Evolutionary conservation across 2,113 vertebrate genomes (phyloP).

Genomic region (Platysternon megacephalum): DNA sequence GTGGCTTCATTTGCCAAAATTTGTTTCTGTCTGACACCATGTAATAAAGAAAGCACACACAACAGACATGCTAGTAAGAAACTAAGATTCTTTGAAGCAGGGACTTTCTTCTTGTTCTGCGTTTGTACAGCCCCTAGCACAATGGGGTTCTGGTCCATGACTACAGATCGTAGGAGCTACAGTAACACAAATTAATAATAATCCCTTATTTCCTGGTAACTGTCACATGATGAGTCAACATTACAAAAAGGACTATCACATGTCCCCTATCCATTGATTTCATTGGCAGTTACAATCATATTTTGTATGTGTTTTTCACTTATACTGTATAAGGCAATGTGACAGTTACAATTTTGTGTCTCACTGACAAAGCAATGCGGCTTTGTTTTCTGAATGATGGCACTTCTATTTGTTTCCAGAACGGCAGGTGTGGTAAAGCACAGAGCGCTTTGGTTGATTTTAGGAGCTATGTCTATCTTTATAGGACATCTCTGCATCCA

Average conservation of each 20-base stretch:
- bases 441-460: slow-evolving; percentile 8
- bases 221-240: neutral
- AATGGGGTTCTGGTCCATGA: neutral
- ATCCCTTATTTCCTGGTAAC: neutral
- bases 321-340: neutral
- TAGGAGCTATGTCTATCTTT: slow-evolving; percentile 1
- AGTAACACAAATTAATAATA: neutral
- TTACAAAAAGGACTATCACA: neutral
- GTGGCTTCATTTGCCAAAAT: neutral
- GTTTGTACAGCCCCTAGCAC: neutral
- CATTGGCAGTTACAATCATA: neutral
- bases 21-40: neutral
- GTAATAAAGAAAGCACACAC: neutral
- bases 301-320: neutral
- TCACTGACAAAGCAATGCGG: neutral
- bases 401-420: slow-evolving; percentile 28
- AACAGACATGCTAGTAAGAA: neutral
- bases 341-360: slow-evolving; percentile 12
- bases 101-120: neutral
- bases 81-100: neutral
- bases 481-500: slow-evolving; percentile 11
- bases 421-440: neutral
- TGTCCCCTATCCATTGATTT: neutral
- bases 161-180: neutral
- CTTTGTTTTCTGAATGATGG: slow-evolving; percentile 16